A percentile compares a stretch with the other conserved stretches of the same genome.
Conservation (phyloP, 2,113 vertebrate species). For the Taxidea taxus region DNA sequence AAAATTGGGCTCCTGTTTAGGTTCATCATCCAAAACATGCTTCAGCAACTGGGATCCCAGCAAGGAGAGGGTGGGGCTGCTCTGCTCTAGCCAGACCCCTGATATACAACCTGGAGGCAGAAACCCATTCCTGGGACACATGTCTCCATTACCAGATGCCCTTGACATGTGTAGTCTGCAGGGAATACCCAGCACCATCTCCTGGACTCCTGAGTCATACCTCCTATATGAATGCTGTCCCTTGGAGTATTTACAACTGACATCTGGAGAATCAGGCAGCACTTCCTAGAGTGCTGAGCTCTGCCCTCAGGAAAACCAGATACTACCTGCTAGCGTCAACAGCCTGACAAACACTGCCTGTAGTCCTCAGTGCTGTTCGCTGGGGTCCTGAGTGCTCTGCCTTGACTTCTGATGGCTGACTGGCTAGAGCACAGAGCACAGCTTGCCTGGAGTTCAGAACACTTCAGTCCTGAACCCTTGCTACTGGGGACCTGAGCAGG, state of each 20-base stretch:
- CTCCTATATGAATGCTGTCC: not conserved
- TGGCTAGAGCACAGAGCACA: not conserved
- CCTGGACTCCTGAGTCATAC: not conserved
- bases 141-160: not conserved
- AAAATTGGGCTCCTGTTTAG: not conserved
- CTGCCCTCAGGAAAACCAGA: not conserved
- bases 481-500: not conserved
- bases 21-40: not conserved
- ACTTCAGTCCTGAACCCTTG: not conserved
- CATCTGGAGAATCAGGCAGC: not conserved
- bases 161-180: fast-evolving
- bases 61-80: not conserved
- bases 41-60: not conserved
- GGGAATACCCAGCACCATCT: not conserved
- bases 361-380: not conserved
- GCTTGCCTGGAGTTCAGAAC: not conserved
- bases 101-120: not conserved
- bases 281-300: not conserved
- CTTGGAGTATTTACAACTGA: not conserved
- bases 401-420: not conserved
- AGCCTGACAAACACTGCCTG: not conserved
- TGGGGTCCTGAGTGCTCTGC: not conserved
- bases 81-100: not conserved
- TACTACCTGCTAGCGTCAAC: not conserved
- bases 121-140: not conserved